These are phyloP conservation scores for Epinotia nisella DNA, from an alignment of 2,888 invertebrate genomes.

Conservation along the genomic window DNA sequence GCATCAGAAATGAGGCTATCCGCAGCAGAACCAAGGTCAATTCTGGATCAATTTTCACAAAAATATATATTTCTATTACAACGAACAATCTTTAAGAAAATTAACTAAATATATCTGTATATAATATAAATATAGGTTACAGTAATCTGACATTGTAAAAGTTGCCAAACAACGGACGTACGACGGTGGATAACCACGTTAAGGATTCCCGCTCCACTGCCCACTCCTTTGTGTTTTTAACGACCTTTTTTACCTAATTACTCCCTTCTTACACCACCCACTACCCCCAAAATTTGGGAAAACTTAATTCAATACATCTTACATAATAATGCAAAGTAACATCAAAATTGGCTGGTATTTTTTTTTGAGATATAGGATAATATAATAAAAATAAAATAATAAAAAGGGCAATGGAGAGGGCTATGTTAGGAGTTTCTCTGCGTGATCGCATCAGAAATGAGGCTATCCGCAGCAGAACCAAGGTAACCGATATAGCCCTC, in stretches of 20 bases:
- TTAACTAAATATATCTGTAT: too few species aligned
- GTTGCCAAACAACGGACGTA: slow-evolving; percentile 34
- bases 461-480: too few species aligned
- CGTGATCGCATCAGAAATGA: too few species aligned
- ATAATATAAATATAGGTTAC: background rate
- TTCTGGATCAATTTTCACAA: too few species aligned
- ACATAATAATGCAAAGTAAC: slow-evolving; percentile 2
- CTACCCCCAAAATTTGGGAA: slow-evolving; percentile 12
- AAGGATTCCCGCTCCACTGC: slow-evolving; percentile 42
- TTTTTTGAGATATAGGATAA: slow-evolving; percentile 26
- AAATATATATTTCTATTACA: too few species aligned
- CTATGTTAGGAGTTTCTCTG: too few species aligned
- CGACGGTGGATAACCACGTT: slow-evolving; percentile 42
- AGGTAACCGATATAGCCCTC: too few species aligned
- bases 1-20: too few species aligned
- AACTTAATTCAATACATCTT: background rate
- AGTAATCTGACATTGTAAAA: slow-evolving; percentile 30
- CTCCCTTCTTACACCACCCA: background rate
- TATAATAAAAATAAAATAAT: too few species aligned
- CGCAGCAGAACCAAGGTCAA: too few species aligned
- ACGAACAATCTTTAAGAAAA: too few species aligned
- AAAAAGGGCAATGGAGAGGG: too few species aligned
- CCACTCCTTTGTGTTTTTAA: slow-evolving; percentile 45
- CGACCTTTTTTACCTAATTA: slow-evolving; percentile 43
- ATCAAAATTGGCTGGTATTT: background rate